These are phyloP conservation scores for Eriosoma lanigerum DNA, from an alignment of 1,140 invertebrate species.

Conservation along the genomic window DNA sequence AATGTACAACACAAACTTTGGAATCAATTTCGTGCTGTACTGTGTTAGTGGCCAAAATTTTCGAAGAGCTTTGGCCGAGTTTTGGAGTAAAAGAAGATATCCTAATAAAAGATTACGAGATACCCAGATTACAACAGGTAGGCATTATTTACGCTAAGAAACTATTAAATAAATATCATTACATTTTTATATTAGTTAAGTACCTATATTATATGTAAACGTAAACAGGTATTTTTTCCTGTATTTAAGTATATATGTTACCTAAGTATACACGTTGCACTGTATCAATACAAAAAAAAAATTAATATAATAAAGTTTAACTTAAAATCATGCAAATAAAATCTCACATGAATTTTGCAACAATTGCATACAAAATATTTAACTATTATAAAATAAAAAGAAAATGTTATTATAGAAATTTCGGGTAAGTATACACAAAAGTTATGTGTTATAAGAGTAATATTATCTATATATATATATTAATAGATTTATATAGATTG, in stretches of 20 bases:
- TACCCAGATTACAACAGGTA: constrained; percentile 39
- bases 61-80: constrained; percentile 62
- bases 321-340: too few relatives aligned
- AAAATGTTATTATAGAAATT: too few relatives aligned
- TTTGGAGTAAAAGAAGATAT: constrained; percentile 32
- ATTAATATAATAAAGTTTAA: neutral
- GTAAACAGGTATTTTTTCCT: neutral
- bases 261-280: too few relatives aligned
- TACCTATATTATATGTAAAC: neutral
- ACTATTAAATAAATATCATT: neutral
- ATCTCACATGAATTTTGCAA: too few relatives aligned
- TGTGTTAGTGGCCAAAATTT: constrained; percentile 81
- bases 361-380: too few relatives aligned
- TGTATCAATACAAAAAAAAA: too few relatives aligned
- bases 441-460: too few relatives aligned
- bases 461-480: too few relatives aligned
- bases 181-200: neutral
- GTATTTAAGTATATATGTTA: too few relatives aligned
- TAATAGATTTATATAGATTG: too few relatives aligned
- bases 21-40: constrained; percentile 84
- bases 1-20: constrained; percentile 82
- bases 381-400: too few relatives aligned
- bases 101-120: constrained; percentile 20
- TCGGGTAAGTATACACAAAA: too few relatives aligned
- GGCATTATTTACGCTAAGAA: neutral